Percentiles rank a stretch among this genome's conserved stretches.
Conservation (phyloP, 37 sponge, comb jelly and placozoan genomes). For the Ephydatia muelleri region DNA sequence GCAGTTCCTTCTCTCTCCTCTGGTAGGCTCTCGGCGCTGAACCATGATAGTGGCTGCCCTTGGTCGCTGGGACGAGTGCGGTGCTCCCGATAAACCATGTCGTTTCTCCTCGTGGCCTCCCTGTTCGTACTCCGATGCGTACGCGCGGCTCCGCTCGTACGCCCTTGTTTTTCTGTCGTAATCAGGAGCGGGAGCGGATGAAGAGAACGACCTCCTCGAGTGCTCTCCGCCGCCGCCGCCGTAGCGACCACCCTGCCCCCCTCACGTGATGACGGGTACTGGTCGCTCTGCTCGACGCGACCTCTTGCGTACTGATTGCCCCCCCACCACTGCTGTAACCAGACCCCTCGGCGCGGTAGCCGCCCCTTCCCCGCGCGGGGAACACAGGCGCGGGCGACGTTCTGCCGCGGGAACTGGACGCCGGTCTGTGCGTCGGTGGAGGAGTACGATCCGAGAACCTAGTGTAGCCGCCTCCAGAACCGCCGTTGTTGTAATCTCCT, state of each 20-base stretch:
- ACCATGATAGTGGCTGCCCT: not conserved
- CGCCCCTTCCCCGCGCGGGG: not conserved
- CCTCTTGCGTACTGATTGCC: not conserved
- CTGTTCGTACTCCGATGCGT: not conserved
- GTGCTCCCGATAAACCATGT: not conserved
- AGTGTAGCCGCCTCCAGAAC: not conserved
- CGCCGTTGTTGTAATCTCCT: slow-evolving; percentile 1
- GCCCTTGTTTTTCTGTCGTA: not conserved
- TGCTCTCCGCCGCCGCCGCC: not conserved
- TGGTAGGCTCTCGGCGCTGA: not conserved
- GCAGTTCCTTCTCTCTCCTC: not conserved
- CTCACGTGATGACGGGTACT: slow-evolving; percentile 9
- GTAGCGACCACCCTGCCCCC: not conserved
- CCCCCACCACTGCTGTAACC: not conserved
- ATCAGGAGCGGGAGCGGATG: not conserved
- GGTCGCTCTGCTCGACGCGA: slow-evolving; percentile 4
- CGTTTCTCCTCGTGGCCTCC: not conserved
- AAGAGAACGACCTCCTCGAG: not conserved
- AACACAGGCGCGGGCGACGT: not conserved
- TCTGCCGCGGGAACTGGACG: not conserved
- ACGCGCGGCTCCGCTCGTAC: not conserved
- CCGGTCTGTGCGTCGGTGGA: not conserved
- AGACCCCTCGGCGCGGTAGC: not conserved
- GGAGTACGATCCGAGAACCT: not conserved
- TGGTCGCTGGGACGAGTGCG: not conserved